phyloP scores from a whole-genome alignment of 2,113 vertebrate species.

The Microcebus jonahi region DNA sequence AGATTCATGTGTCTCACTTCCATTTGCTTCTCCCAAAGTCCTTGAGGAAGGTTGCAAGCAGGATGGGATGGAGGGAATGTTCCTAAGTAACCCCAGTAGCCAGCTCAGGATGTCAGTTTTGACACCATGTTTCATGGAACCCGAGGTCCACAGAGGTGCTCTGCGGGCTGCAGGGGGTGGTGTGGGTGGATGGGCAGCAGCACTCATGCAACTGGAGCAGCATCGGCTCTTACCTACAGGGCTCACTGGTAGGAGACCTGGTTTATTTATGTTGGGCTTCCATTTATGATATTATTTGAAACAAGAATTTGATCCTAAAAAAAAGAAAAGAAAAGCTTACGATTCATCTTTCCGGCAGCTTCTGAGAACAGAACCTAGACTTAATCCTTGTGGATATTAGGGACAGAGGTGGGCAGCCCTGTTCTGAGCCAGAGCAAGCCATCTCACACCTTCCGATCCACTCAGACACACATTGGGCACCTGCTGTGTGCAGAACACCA shows the following conservation, averaged over 20 bases:
- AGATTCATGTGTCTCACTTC: neutral
- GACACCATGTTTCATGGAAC: neutral
- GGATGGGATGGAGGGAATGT: neutral
- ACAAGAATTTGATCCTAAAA: neutral
- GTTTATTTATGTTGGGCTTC: neutral
- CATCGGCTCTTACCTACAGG: neutral
- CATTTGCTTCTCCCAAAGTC: neutral
- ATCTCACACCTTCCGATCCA: neutral
- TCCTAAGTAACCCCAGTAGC: neutral
- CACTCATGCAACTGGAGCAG: neutral
- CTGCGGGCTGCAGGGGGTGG: neutral
- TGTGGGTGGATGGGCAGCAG: no score
- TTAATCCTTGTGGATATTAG: neutral
- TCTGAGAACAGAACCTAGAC: neutral
- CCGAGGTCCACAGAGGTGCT: neutral
- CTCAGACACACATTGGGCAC: neutral
- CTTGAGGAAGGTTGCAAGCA: neutral
- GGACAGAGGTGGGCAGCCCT: neutral
- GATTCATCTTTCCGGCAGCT: neutral
- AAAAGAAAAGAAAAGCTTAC: neutral
- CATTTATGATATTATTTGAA: slow-evolving; percentile 1
- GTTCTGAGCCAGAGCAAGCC: neutral
- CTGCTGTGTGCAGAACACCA: neutral
- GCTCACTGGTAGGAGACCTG: neutral
- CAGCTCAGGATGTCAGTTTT: neutral